Conservation (phyloP, 2,113 vertebrate species). For the Rhynchopsitta pachyrhyncha region DNA sequence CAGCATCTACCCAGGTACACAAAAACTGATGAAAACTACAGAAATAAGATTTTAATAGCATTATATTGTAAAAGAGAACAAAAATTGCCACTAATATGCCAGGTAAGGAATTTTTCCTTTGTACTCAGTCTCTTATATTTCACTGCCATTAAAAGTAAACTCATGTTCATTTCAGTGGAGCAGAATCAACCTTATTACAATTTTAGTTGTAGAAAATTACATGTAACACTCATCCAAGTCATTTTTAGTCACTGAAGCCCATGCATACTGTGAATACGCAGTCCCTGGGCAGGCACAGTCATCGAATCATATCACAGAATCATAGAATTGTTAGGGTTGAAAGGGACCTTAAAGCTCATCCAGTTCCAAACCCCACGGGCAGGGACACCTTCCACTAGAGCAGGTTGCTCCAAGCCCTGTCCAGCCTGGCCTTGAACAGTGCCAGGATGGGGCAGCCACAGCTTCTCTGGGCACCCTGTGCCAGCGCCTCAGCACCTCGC, state of each 20-base stretch:
- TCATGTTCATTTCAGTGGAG: not conserved
- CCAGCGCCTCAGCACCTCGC: not conserved
- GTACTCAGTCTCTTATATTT: not conserved
- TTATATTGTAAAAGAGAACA: not conserved
- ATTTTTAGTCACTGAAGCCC: not conserved
- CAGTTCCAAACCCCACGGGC: not conserved
- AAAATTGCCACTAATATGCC: not conserved
- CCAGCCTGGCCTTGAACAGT: not conserved
- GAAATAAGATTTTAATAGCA: not conserved
- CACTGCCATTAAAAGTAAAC: not conserved
- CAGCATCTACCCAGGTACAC: not conserved
- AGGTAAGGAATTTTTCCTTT: not conserved
- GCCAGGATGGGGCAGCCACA: not conserved
- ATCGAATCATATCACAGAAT: not conserved
- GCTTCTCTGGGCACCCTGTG: not conserved
- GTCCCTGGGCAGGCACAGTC: not conserved
- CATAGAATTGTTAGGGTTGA: not conserved
- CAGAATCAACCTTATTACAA: not conserved
- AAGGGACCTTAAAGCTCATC: not conserved
- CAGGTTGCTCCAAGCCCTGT: not conserved
- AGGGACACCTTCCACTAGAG: not conserved
- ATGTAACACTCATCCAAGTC: not conserved
- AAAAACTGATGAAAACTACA: not conserved
- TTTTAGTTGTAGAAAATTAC: not conserved
- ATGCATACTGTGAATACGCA: not conserved